Evolutionary conservation across 1,140 invertebrate genomes (phyloP).

Genomic region (Drosophila tristis): DNA sequence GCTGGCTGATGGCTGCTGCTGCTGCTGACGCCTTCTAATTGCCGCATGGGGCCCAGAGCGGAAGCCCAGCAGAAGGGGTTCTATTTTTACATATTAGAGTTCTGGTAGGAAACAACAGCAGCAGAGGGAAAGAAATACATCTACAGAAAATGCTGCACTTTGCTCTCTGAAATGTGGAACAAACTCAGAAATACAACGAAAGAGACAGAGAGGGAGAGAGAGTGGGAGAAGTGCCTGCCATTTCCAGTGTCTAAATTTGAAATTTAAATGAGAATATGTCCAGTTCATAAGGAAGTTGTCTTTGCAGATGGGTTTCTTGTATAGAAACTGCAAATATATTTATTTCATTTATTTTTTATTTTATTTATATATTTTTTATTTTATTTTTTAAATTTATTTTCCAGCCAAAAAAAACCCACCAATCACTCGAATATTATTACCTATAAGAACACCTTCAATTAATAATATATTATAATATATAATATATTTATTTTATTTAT

Average conservation of each 20-base stretch:
- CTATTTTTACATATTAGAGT: conserved; percentile 63
- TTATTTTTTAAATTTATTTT: too few relatives aligned
- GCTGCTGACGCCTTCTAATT: conserved; percentile 67
- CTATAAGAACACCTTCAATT: background rate
- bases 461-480: background rate
- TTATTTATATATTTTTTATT: too few relatives aligned
- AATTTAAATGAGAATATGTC: too few relatives aligned
- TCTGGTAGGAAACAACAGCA: conserved; percentile 15
- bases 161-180: too few relatives aligned
- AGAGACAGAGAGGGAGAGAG: too few relatives aligned
- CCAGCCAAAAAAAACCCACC: background rate
- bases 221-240: too few relatives aligned
- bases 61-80: conserved; percentile 44
- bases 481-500: too few relatives aligned
- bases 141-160: too few relatives aligned
- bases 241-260: too few relatives aligned
- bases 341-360: too few relatives aligned
- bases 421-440: background rate
- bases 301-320: background rate
- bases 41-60: conserved; percentile 39
- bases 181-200: too few relatives aligned
- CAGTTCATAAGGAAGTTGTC: background rate
- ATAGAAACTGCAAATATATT: too few relatives aligned
- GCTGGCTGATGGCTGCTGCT: background rate
- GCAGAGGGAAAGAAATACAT: conserved; percentile 20